A percentile compares a stretch with the other conserved stretches of the same genome.
Conservation (phyloP, 2,888 invertebrate genomes). For the Sturmia bella region DNA sequence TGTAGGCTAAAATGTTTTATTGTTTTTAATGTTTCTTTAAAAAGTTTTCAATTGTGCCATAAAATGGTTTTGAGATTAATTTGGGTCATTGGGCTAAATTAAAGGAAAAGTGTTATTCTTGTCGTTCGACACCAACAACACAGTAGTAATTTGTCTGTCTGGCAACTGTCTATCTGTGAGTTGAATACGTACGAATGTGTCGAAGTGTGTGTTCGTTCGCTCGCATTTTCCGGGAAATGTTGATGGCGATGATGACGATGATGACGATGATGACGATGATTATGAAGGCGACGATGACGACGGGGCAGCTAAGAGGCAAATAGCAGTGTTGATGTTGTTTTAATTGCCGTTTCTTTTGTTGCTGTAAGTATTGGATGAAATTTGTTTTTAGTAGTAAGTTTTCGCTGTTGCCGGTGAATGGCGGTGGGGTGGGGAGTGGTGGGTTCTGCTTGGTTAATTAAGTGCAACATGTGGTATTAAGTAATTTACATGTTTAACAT, state of each 20-base stretch:
- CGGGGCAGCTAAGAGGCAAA: constrained; percentile 11
- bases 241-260: constrained; percentile 10
- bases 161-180: constrained; percentile 56
- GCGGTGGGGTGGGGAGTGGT: background rate
- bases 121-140: constrained; percentile 52
- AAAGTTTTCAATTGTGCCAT: constrained; percentile 52
- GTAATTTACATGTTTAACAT: constrained; percentile 65
- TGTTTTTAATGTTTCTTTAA: constrained; percentile 48
- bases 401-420: constrained; percentile 41
- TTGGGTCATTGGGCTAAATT: constrained; percentile 70
- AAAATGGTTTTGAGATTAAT: constrained; percentile 61
- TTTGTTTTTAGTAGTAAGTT: constrained; percentile 37
- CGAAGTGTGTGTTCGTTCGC: background rate
- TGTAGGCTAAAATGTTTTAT: background rate
- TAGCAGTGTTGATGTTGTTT: constrained; percentile 34
- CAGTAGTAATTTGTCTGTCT: constrained; percentile 64
- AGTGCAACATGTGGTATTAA: constrained; percentile 69
- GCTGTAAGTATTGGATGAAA: constrained; percentile 50
- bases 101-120: constrained; percentile 62
- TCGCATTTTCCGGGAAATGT: constrained; percentile 30
- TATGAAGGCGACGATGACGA: constrained; percentile 12
- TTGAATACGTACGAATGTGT: background rate
- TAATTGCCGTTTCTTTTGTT: constrained; percentile 32
- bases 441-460: constrained; percentile 51
- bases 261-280: constrained; percentile 73